Conservation (phyloP, 2,888 invertebrate genomes). For the Mythimna vitellina region DNA sequence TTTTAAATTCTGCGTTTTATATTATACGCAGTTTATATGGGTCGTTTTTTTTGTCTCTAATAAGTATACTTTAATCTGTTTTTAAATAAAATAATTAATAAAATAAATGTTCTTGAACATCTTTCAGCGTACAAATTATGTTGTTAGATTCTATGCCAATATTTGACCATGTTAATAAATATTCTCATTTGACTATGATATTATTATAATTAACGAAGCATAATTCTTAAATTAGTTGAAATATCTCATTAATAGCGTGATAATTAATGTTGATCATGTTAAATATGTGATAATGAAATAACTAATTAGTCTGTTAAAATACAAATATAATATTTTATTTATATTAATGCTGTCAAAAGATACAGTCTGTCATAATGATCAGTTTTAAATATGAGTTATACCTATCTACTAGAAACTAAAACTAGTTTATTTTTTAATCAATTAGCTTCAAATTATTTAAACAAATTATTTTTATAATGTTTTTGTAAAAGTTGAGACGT, state of each 20-base stretch:
- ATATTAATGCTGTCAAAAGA: not conserved
- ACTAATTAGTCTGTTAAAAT: constrained; percentile 18
- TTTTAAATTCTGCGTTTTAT: not conserved
- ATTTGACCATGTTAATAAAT: constrained; percentile 9
- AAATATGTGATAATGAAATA: constrained; percentile 12
- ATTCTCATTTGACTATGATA: constrained; percentile 1
- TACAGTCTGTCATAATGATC: constrained; percentile 3
- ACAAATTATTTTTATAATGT: no score
- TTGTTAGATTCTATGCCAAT: not conserved
- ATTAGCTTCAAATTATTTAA: not conserved
- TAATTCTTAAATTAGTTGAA: constrained; percentile 20
- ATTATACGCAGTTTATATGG: not conserved
- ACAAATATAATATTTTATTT: constrained; percentile 8
- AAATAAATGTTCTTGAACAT: not conserved
- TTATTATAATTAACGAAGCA: constrained; percentile 1
- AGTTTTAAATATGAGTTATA: constrained; percentile 4
- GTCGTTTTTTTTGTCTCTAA: constrained; percentile 13
- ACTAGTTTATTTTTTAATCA: constrained; percentile 3
- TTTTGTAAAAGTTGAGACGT: not conserved
- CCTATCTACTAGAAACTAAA: not conserved
- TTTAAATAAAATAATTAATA: constrained; percentile 1
- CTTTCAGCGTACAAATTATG: constrained; percentile 28
- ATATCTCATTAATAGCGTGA: constrained; percentile 21
- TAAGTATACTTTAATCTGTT: not conserved
- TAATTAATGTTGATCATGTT: constrained; percentile 38